Evolutionary conservation across 1,140 invertebrate species (phyloP), one percentile per base, ranked within the genome.

Genomic region (Teleopsis dalmanni): DNA sequence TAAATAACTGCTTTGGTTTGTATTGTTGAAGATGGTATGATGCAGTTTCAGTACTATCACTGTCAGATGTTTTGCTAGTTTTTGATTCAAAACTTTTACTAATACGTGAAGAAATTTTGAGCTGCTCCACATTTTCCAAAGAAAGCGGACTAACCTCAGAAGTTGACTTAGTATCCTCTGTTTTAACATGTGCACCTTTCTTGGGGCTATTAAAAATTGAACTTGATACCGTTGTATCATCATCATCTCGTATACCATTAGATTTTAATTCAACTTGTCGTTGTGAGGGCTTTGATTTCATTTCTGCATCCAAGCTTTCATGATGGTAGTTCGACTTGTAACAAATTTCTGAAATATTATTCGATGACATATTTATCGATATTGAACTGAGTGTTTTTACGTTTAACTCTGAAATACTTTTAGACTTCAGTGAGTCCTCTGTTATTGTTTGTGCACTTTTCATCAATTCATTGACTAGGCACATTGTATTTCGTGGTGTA

Each of bases 131-230:
- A 25, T 48, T 47, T 8, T 57, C 50, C 11, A 50, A 21, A 13
- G 52, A 54, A 3, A 57, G 29, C 13, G 55, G 55, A 45, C 52
- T 53, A 26, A 54, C 13, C 48, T 10, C 4, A 31, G 26, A 13
- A 11, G 22, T 38, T 45, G 9, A 36, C 26, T n/a, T 43, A 25
- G 1, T 8, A n/a, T n/a, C n/a, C n/a, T n/a, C n/a, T n/a, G n/a
- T n/a, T n/a, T n/a, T n/a, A n/a, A n/a, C n/a, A n/a, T n/a, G n/a
- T 23, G 34, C 19, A 27, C 49, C 46, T 48, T 34, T 54, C 47
- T 40, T 46, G 0, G 56, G 53, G 44, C 53, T 55, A 22, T 47
- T 48, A 42, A 56, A 56, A n/a, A 53, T 48, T 25, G 48, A 50
- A 36, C 46, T 49, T 4, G 51, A 53, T 18, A 53, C 23, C 7